A percentile compares a stretch with the other conserved stretches of the same genome.
These are phyloP conservation scores for Neoniphon sammara DNA, from an alignment of 2,797 vertebrate species.

Conservation along the genomic window DNA sequence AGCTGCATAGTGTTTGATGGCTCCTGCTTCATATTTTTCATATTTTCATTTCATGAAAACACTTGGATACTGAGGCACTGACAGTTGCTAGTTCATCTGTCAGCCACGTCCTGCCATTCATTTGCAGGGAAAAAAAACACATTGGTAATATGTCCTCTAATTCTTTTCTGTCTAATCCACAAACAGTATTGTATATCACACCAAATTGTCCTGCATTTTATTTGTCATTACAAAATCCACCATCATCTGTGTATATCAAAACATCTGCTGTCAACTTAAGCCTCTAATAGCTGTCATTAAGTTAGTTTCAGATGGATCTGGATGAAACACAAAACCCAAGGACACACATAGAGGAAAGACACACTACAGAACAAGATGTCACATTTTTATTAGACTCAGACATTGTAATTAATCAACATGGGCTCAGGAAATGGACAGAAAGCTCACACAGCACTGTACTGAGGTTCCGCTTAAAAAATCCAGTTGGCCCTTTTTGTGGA, in stretches of 20 bases:
- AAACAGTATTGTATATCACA: not conserved
- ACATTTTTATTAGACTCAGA: slow-evolving; percentile 6
- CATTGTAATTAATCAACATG: not conserved
- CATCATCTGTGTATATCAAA: slow-evolving; percentile 41
- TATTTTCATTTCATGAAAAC: slow-evolving; percentile 75
- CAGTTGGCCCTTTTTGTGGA: not conserved
- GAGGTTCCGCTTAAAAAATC: not conserved
- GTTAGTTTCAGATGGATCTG: slow-evolving; percentile 29
- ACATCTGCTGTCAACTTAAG: slow-evolving; percentile 46
- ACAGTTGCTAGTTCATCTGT: slow-evolving; percentile 75
- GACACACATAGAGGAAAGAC: slow-evolving; percentile 23
- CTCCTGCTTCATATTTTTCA: slow-evolving; percentile 70
- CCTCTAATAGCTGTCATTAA: slow-evolving; percentile 40
- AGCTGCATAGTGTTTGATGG: slow-evolving; percentile 68
- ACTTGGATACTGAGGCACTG: slow-evolving; percentile 52
- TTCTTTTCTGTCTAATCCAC: not conserved
- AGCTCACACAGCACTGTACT: not conserved
- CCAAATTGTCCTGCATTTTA: not conserved
- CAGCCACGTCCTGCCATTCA: not conserved
- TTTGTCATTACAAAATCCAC: not conserved
- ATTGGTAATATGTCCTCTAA: not conserved
- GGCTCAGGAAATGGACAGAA: not conserved
- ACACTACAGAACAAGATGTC: not conserved
- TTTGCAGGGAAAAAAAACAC: not conserved
- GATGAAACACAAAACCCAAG: slow-evolving; percentile 34